phyloP scores from a whole-genome alignment of 2,113 vertebrate genomes.

The Girardinichthys multiradiatus region DNA sequence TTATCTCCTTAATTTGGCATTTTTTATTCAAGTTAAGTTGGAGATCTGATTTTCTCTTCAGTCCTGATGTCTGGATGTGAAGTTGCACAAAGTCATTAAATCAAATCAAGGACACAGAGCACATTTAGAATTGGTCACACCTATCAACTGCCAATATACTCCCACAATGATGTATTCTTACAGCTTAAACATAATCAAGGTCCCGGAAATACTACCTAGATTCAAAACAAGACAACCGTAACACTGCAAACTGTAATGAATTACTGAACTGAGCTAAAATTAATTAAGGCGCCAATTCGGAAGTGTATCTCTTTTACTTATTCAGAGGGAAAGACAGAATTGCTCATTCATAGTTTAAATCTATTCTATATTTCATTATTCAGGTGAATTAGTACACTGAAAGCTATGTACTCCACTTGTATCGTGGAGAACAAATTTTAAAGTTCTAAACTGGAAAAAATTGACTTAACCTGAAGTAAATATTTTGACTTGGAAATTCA shows the following conservation, averaged over 20 bases:
- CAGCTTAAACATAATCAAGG: neutral
- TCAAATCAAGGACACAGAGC: neutral
- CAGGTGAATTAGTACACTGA: no score
- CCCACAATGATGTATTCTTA: neutral
- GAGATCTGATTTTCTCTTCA: neutral
- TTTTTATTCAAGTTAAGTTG: neutral
- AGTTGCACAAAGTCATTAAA: neutral
- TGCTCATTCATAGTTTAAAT: no score
- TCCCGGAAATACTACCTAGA: neutral
- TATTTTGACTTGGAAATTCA: no score
- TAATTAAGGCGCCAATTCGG: neutral
- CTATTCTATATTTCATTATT: no score
- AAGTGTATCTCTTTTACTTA: no score
- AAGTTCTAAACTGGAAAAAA: no score
- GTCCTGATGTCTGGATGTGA: neutral
- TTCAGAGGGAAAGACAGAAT: no score
- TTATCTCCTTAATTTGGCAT: neutral
- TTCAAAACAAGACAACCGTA: neutral
- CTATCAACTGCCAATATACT: neutral
- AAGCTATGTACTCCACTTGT: no score
- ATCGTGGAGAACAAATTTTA: no score
- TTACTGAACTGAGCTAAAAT: neutral
- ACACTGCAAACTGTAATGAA: neutral
- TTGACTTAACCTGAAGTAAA: no score
- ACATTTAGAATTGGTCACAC: neutral